Base-by-base conservation (phyloP, 2,113 vertebrate genomes). In the Sebastes schlegelii region DNA sequence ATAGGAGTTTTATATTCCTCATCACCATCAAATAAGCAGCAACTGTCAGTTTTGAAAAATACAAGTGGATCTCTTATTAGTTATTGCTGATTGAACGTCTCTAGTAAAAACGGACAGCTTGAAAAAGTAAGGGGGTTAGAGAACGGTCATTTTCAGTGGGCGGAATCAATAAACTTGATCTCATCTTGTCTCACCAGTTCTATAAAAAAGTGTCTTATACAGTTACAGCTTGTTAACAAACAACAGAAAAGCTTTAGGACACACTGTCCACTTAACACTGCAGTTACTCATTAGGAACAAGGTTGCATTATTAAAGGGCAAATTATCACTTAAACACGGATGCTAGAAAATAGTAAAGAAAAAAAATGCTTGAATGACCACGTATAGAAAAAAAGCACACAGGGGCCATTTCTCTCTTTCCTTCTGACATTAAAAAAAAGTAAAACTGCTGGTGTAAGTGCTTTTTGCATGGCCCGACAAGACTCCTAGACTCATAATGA, bases 391-490 rank as follows among this genome's bases (percentile, higher is more conserved):
- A 79, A 78, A 16, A 74, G 62, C 64, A 78, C 13, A 45, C 26
- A 60, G 74, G 61, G 72, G 76, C 57, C 12, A 70, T 86, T 83
- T 78, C 51, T 62, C 10, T 19, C 19, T 26, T 57, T 43, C 16
- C 6, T 42, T 77, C 46, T 11, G 62, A 63, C 69, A 58, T 77
- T 14, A 54, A 55, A 58, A 45, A 72, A 58, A 23, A 62, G 51
- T 72, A 68, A 88, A 87, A 89, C 42, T 88, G 91, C 85, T 79
- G 70, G 12, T 80, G 65, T 76, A 79, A 84, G 85, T 69, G 75
- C 62, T 86, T 88, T 90, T 71, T 82, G 45, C 77, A 68, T 65
- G 74, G 75, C 73, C 70, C 51, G 74, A 83, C 83, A 83, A 49
- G 80, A 84, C 80, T 64, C 69, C 9, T 16, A 45, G 43, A 57